These are phyloP conservation scores for Antigone vipio DNA, from an alignment of 2,113 vertebrate genomes.

Conservation along the genomic window DNA sequence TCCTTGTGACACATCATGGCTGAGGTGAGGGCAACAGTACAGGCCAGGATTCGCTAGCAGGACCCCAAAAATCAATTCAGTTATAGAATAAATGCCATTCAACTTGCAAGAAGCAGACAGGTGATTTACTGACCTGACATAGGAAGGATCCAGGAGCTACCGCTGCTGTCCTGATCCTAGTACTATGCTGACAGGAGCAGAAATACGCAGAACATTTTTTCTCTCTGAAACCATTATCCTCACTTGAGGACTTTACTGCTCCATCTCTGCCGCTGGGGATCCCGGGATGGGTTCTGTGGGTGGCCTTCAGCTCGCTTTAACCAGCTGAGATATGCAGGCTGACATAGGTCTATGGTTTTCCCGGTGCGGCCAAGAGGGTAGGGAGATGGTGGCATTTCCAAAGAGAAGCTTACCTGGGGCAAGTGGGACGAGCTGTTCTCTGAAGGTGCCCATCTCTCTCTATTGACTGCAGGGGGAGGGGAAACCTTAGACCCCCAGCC, in stretches of 20 bases:
- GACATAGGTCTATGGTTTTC: not conserved
- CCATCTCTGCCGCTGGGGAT: not conserved
- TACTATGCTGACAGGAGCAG: accelerated
- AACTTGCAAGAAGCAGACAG: not conserved
- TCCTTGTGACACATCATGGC: not conserved
- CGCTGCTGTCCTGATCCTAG: not conserved
- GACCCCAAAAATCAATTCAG: not conserved
- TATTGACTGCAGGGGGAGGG: not conserved
- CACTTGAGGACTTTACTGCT: not conserved
- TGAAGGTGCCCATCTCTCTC: not conserved
- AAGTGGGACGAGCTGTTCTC: not conserved
- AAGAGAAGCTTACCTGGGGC: not conserved
- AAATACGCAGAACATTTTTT: not conserved
- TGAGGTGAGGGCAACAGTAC: not conserved
- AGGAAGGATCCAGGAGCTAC: not conserved
- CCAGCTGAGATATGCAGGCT: not conserved
- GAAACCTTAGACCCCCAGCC: not conserved
- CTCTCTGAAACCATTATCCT: not conserved
- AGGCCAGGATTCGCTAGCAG: not conserved
- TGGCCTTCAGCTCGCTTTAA: not conserved
- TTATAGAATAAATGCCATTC: not conserved
- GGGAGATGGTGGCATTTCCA: not conserved
- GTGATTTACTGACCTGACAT: not conserved
- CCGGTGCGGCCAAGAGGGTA: not conserved
- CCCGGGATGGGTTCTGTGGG: not conserved